phyloP scores from a whole-genome alignment of 2,888 invertebrate genomes.

The Acronicta alni region DNA sequence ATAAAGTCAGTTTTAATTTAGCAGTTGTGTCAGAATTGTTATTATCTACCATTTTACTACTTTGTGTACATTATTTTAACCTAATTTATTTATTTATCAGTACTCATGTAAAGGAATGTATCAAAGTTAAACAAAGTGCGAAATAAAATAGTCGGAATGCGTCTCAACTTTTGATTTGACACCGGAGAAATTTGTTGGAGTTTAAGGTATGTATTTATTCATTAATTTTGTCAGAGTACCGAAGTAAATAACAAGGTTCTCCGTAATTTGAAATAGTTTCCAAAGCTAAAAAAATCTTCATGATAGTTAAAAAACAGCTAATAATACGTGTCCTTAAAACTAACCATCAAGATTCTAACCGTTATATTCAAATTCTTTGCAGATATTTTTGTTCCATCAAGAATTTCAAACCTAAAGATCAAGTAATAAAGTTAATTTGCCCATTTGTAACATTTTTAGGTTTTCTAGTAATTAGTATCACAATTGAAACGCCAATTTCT shows the following conservation, averaged over 20 bases:
- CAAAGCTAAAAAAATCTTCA: too few relatives aligned
- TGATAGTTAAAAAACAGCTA: too few relatives aligned
- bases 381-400: too few relatives aligned
- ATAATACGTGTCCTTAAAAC: too few relatives aligned
- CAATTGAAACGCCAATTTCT: constrained; percentile 12
- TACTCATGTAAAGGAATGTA: constrained; percentile 59
- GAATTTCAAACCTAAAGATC: too few relatives aligned
- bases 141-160: constrained; percentile 50
- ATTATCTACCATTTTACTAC: neutral
- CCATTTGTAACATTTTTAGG: too few relatives aligned
- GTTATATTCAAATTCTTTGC: too few relatives aligned
- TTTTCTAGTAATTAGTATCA: neutral
- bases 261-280: too few relatives aligned
- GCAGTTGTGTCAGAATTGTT: neutral
- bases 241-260: too few relatives aligned
- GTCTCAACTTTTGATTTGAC: constrained; percentile 46
- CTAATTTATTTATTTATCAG: constrained; percentile 38
- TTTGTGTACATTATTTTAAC: constrained; percentile 16
- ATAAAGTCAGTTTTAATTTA: neutral
- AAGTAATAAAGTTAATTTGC: too few relatives aligned
- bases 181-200: constrained; percentile 19
- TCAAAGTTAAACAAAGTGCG: constrained; percentile 53
- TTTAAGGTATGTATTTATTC: constrained; percentile 44
- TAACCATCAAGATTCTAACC: too few relatives aligned
- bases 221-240: neutral